A percentile compares a stretch with the other conserved stretches of the same genome.
Evolutionary conservation across 2,113 vertebrate species (phyloP).

Genomic region (Passer domesticus): DNA sequence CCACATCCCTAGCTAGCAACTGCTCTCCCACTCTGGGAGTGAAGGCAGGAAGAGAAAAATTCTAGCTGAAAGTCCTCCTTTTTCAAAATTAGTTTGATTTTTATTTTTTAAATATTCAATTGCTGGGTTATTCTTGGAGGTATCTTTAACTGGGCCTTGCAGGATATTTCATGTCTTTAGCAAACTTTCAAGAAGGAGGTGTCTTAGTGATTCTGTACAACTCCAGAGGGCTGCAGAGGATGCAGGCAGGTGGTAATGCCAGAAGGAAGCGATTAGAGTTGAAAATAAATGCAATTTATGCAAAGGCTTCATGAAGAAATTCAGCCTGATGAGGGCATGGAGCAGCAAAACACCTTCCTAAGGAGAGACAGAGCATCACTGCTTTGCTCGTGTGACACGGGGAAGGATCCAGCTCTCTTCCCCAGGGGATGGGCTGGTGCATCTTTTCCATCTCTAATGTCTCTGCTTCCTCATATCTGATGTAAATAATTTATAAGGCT

Average conservation of each 20-base stretch:
- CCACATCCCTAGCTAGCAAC: neutral
- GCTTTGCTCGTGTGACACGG: neutral
- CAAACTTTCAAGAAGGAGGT: neutral
- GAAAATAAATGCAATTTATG: neutral
- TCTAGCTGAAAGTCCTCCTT: neutral
- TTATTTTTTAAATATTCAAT: neutral
- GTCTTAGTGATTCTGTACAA: neutral
- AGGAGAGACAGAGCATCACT: neutral
- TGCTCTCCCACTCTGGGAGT: neutral
- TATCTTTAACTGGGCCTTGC: neutral
- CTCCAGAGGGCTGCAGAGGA: neutral
- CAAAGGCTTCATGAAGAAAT: neutral
- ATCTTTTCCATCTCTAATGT: conserved; percentile 56
- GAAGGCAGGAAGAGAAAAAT: neutral
- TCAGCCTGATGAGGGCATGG: neutral
- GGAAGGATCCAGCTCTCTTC: neutral
- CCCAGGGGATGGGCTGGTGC: neutral
- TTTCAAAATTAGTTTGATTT: neutral
- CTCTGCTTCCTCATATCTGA: conserved; percentile 11
- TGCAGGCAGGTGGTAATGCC: neutral
- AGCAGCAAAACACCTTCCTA: neutral
- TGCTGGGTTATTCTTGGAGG: neutral
- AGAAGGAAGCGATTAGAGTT: neutral
- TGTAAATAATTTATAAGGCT: conserved; percentile 58
- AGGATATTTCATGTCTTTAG: neutral